These are phyloP conservation scores for Drosophila flavopinicola DNA, from an alignment of 2,888 invertebrate species.

Conservation along the genomic window DNA sequence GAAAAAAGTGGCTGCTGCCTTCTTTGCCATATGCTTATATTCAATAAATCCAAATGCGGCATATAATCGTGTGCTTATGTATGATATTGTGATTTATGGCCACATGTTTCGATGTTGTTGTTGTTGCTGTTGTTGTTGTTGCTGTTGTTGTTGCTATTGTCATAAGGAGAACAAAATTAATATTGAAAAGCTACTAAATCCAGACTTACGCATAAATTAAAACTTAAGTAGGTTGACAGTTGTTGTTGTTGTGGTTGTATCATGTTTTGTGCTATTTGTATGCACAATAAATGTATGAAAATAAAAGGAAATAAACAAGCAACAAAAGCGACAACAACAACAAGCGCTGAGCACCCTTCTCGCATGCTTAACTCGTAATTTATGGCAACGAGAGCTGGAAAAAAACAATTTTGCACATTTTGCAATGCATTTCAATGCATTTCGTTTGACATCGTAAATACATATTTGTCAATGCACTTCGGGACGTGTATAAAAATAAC, in stretches of 20 bases:
- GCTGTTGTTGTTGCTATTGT: constrained; percentile 36
- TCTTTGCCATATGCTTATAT: constrained; percentile 39
- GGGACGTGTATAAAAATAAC: constrained; percentile 50
- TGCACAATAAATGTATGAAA: constrained; percentile 30
- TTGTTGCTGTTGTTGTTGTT: constrained; percentile 24
- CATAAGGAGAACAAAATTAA: constrained; percentile 67
- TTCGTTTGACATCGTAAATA: constrained; percentile 76
- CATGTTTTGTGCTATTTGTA: constrained; percentile 52
- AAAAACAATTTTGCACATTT: constrained; percentile 60
- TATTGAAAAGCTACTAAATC: constrained; percentile 77
- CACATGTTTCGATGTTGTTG: constrained; percentile 24
- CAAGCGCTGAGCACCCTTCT: constrained; percentile 47
- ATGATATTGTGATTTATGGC: constrained; percentile 73
- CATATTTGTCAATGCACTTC: constrained; percentile 65
- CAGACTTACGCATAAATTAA: constrained; percentile 77
- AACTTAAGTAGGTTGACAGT: constrained; percentile 68
- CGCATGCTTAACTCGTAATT: constrained; percentile 61
- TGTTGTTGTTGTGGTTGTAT: constrained; percentile 18
- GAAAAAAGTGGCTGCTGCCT: constrained; percentile 24
- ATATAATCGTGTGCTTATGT: constrained; percentile 69
- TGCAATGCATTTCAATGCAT: constrained; percentile 71
- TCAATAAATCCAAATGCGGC: constrained; percentile 68
- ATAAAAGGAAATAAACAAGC: constrained; percentile 25
- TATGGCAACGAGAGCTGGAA: constrained; percentile 56
- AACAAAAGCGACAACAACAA: constrained; percentile 10